These are phyloP conservation scores for Conistra vaccinii DNA, from an alignment of 2,888 invertebrate species.

Conservation along the genomic window DNA sequence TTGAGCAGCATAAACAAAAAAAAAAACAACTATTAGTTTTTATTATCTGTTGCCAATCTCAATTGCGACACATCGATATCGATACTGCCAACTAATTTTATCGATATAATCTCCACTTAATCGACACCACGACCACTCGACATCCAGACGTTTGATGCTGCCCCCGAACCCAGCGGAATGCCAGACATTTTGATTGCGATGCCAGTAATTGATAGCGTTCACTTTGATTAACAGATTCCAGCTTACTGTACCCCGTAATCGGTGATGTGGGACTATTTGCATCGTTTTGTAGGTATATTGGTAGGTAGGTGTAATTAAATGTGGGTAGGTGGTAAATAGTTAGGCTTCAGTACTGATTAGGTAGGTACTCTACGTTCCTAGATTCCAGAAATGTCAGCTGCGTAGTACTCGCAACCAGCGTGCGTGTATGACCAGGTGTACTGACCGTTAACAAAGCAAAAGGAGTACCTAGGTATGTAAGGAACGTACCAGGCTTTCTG, in stretches of 20 bases:
- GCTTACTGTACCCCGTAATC: slow-evolving; percentile 66
- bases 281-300: slow-evolving; percentile 36
- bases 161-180: slow-evolving; percentile 77
- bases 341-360: background rate
- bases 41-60: background rate
- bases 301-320: slow-evolving; percentile 35
- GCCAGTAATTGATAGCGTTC: slow-evolving; percentile 85
- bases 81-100: slow-evolving; percentile 2
- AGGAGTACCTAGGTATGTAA: no score
- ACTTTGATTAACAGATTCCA: slow-evolving; percentile 89
- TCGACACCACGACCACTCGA: slow-evolving; percentile 44
- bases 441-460: no score
- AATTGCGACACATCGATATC: background rate
- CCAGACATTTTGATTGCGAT: slow-evolving; percentile 87
- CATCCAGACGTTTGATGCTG: slow-evolving; percentile 75
- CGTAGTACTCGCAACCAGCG: background rate
- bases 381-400: background rate
- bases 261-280: slow-evolving; percentile 60
- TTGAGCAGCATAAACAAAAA: no score
- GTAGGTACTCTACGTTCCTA: background rate
- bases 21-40: no score
- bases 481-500: no score
- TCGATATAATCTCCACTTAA: slow-evolving; percentile 22
- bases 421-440: background rate
- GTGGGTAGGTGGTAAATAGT: slow-evolving; percentile 5